A percentile compares a stretch with the other conserved stretches of the same genome.
Evolutionary conservation across 2,888 invertebrate genomes (phyloP).

Genomic region (Pyrrhopygopsis socrates): DNA sequence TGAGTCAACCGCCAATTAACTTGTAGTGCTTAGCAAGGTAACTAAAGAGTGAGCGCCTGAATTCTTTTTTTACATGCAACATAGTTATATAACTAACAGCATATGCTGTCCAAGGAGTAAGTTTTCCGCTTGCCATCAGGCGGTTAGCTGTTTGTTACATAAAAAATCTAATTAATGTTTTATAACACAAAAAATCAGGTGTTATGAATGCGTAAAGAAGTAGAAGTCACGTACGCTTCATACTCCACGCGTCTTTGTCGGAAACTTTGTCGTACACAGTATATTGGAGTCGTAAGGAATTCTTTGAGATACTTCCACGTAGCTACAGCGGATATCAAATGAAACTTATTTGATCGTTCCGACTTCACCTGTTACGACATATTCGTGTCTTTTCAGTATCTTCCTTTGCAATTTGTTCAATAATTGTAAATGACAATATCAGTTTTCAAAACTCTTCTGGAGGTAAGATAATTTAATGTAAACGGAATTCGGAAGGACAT

Average conservation of each 20-base stretch:
- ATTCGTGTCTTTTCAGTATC: conserved; percentile 4
- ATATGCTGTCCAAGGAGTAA: too few relatives aligned
- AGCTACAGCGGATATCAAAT: conserved; percentile 25
- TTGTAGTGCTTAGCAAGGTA: too few relatives aligned
- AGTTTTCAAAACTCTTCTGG: background rate
- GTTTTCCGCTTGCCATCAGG: too few relatives aligned
- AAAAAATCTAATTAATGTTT: too few relatives aligned
- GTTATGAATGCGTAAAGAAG: background rate
- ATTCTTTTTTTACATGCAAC: too few relatives aligned
- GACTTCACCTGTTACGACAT: conserved; percentile 9
- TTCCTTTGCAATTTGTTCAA: conserved; percentile 3
- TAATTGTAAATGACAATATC: background rate
- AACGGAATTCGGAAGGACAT: too few relatives aligned
- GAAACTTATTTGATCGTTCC: conserved; percentile 33
- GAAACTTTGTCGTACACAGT: conserved; percentile 32
- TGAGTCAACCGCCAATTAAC: too few relatives aligned
- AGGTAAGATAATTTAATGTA: background rate
- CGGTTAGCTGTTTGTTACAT: too few relatives aligned
- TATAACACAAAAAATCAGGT: background rate
- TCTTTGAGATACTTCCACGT: conserved; percentile 26
- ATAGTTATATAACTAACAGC: too few relatives aligned
- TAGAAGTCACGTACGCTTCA: conserved; percentile 20
- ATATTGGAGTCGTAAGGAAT: conserved; percentile 22
- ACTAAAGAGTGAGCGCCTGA: too few relatives aligned
- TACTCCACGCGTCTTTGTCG: background rate